A percentile compares a stretch with the other conserved stretches of the same genome.
Conservation (phyloP, 2,113 vertebrate genomes). For the Myotis brandtii region DNA sequence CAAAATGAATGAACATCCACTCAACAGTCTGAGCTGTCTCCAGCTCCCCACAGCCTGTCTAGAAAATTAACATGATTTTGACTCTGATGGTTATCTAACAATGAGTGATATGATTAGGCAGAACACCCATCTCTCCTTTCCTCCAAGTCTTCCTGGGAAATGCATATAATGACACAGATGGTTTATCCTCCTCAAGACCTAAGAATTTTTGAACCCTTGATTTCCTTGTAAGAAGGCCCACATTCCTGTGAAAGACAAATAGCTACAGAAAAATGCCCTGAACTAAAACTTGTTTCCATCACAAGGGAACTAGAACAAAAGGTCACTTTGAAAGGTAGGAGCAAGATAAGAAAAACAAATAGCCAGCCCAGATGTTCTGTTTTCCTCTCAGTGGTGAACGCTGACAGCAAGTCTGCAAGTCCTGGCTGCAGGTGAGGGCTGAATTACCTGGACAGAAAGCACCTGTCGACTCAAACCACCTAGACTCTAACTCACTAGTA, state of each 20-base stretch:
- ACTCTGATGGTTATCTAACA: background rate
- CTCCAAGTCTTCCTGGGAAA: slow-evolving; percentile 26
- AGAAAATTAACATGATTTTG: background rate
- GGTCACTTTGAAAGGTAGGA: slow-evolving; percentile 29
- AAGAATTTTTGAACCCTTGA: background rate
- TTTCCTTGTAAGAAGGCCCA: background rate
- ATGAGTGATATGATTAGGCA: background rate
- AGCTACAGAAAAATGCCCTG: background rate
- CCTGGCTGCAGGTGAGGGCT: background rate
- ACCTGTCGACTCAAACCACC: slow-evolving; percentile 15
- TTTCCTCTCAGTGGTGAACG: background rate
- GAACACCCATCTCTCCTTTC: background rate
- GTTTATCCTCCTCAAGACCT: background rate
- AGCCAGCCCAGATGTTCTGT: background rate
- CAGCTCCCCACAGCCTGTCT: background rate
- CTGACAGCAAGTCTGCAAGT: background rate
- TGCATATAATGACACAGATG: background rate
- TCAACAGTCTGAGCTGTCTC: background rate
- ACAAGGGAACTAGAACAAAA: slow-evolving; percentile 56
- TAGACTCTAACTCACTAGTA: slow-evolving; percentile 48
- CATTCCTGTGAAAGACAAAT: slow-evolving; percentile 57
- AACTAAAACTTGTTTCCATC: slow-evolving; percentile 34
- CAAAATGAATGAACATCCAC: background rate
- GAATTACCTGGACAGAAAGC: background rate
- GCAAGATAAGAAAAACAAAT: slow-evolving; percentile 28